These are phyloP conservation scores for Aurelia coerulea DNA, from an alignment of 30 jellyfish, hydroid and myxozoan genomes.

Conservation along the genomic window DNA sequence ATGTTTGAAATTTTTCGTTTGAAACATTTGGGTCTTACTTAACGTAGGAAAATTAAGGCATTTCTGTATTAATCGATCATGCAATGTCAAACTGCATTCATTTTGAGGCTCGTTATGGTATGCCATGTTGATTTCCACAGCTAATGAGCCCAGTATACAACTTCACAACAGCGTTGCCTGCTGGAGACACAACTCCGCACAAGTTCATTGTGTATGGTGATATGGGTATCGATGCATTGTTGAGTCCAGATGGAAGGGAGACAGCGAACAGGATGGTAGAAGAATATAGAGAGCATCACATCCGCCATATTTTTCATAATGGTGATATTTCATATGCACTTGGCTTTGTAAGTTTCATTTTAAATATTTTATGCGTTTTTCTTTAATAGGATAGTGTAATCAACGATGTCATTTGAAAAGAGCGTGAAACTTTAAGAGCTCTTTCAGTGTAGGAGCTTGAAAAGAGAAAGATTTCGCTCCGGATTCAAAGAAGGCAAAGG, in stretches of 20 bases:
- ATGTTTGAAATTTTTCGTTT: too few relatives aligned
- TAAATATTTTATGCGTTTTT: not conserved
- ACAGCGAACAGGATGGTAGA: slow-evolving; percentile 77
- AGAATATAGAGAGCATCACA: slow-evolving; percentile 60
- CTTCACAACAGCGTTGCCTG: slow-evolving; percentile 83
- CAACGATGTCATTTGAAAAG: too few relatives aligned
- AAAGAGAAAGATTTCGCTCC: too few relatives aligned
- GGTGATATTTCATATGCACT: slow-evolving; percentile 94
- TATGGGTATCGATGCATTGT: slow-evolving; percentile 76
- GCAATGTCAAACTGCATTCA: too few relatives aligned
- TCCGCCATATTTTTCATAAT: slow-evolving; percentile 71
- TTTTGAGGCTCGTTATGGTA: too few relatives aligned
- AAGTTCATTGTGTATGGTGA: slow-evolving; percentile 86
- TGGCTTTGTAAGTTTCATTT: slow-evolving; percentile 69
- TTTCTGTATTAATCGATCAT: too few relatives aligned
- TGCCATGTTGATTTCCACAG: slow-evolving; percentile 4
- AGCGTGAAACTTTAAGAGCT: too few relatives aligned
- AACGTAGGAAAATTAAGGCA: too few relatives aligned
- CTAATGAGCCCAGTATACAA: slow-evolving; percentile 68
- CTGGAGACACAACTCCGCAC: slow-evolving; percentile 86
- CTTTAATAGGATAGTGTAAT: not conserved
- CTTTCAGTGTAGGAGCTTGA: too few relatives aligned
- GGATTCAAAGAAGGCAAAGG: too few relatives aligned
- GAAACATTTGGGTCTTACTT: too few relatives aligned
- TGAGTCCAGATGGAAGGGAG: slow-evolving; percentile 78